Evolutionary conservation across 2,113 vertebrate genomes (phyloP), one percentile per base, ranked within the genome.

Genomic region (Corythornis cristatus): DNA sequence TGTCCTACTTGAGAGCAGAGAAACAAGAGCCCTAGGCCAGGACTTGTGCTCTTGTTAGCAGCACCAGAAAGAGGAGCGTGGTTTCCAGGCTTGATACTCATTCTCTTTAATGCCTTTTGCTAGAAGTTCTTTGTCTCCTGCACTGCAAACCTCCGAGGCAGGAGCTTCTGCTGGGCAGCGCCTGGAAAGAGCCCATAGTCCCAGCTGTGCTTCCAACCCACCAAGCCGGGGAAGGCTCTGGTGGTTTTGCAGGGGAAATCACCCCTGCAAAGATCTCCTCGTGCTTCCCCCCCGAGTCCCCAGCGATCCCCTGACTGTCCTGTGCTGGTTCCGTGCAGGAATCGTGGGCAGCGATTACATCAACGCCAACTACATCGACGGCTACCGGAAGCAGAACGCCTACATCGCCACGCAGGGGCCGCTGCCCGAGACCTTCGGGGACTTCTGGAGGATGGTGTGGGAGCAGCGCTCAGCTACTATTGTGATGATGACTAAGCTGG

Each of bases 391-490:
- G 98, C 99, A 99, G 97, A 99, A 99, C 2, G 99, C 99, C 6
- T 99, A 99, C 97, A 99, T 99, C 2, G 99, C 99, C 97, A 99
- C 99, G 0, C 99, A 99, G 95, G 99, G 99, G 15, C 99, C 99
- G 0, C 97, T 99, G 89, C 99, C 99, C 0, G 99, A 99, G 98
- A 99, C 99, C 9, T 99, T 99, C 0, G 99, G 99, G 6, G 99
- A 99, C 97, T 99, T 99, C 93, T 99, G 99, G 99, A 98, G 99
- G 80, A 99, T 99, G 99, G 99, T 99, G 95, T 99, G 99, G 99
- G 99, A 99, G 86, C 99, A 99, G 96, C 98, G 99, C 40, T 98
- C 99, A 0, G 99, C 99, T 64, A 99, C 99, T 7, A 97, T 99
- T 16, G 99, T 99, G 72, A 99, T 99, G 99, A 99, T 99, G 99